Evolutionary conservation across 2,888 invertebrate genomes (phyloP).

Genomic region (Lasioglossum villosulum): DNA sequence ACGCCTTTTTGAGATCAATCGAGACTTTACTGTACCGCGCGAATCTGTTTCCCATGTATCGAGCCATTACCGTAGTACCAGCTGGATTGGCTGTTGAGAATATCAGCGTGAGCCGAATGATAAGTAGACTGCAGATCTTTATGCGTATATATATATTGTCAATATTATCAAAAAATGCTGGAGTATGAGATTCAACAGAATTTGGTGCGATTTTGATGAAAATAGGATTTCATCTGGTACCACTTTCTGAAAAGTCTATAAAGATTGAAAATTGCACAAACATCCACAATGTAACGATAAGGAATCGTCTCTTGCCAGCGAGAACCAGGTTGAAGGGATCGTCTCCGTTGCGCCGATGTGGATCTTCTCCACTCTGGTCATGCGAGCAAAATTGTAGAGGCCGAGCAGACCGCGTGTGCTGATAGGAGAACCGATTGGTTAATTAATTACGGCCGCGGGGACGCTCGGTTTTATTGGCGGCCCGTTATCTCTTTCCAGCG

Average conservation of each 20-base stretch:
- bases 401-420: constrained; percentile 31
- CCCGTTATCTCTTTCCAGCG: constrained; percentile 9
- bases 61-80: not conserved
- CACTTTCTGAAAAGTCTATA: too few relatives aligned
- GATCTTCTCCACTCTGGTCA: not conserved
- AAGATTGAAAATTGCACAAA: too few relatives aligned
- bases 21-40: too few relatives aligned
- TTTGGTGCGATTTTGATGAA: too few relatives aligned
- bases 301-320: not conserved
- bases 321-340: not conserved
- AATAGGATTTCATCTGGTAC: too few relatives aligned
- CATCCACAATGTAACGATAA: not conserved
- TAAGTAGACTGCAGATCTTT: not conserved
- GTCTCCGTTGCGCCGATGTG: not conserved
- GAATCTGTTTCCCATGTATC: not conserved
- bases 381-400: not conserved
- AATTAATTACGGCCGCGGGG: constrained; percentile 49
- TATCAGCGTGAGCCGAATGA: not conserved
- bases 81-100: not conserved
- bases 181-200: too few relatives aligned
- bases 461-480: constrained; percentile 23
- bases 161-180: too few relatives aligned
- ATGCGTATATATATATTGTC: too few relatives aligned
- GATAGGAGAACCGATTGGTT: constrained; percentile 45
- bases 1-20: too few relatives aligned